Conservation (phyloP, 1,140 invertebrate genomes). For the Thaumatotibia leucotreta region DNA sequence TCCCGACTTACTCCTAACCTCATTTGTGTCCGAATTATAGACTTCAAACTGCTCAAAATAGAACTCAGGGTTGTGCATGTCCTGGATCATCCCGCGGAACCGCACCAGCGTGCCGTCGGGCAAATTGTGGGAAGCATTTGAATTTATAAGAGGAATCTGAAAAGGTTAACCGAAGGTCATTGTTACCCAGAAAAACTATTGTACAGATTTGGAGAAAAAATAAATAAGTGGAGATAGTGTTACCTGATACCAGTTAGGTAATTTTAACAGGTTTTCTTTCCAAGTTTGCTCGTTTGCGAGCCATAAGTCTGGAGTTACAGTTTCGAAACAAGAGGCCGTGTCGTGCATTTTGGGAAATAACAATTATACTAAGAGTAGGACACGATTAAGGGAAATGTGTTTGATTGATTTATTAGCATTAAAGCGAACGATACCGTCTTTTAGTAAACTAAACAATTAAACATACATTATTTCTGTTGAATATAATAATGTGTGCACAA, state of each 20-base stretch:
- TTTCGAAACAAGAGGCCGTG: slow-evolving; percentile 57
- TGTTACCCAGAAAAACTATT: background rate
- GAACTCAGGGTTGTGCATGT: slow-evolving; percentile 95
- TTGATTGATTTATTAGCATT: background rate
- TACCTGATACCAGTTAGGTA: slow-evolving; percentile 60
- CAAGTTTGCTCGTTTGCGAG: slow-evolving; percentile 55
- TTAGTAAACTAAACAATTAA: background rate
- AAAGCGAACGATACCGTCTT: background rate
- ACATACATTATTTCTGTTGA: background rate
- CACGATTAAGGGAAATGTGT: background rate
- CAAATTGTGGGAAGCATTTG: slow-evolving; percentile 80
- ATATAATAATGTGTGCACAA: background rate
- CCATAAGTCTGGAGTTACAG: slow-evolving; percentile 63
- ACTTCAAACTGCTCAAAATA: slow-evolving; percentile 88
- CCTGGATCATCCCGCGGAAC: slow-evolving; percentile 94
- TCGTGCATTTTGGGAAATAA: slow-evolving; percentile 43
- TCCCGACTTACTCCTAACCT: slow-evolving; percentile 77
- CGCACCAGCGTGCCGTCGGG: slow-evolving; percentile 84
- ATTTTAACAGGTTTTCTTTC: slow-evolving; percentile 53
- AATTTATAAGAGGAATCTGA: slow-evolving; percentile 85
- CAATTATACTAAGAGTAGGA: background rate
- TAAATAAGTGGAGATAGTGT: slow-evolving; percentile 4
- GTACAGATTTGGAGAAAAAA: background rate
- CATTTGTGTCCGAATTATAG: slow-evolving; percentile 76
- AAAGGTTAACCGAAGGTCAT: slow-evolving; percentile 68